Evolutionary conservation across 1,140 invertebrate species (phyloP), one percentile per base, ranked within the genome.

Genomic region (Zaprionus tsacasi): DNA sequence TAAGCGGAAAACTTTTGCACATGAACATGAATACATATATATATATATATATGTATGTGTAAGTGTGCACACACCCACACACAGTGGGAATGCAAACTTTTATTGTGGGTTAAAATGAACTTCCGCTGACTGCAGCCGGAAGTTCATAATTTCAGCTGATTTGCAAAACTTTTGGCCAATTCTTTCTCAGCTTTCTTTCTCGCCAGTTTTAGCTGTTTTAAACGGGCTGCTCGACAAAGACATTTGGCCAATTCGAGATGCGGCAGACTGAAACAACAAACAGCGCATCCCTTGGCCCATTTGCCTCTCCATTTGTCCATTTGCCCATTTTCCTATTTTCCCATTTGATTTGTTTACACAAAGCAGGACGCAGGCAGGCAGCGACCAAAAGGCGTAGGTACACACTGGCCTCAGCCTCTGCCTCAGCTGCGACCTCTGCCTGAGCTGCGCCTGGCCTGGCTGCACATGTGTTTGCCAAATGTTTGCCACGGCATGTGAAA

Each of bases 61-160:
- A 21, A 36, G 35, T 36, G 52, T 52, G 60, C 76, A 78, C 75
- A 65, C 69, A 64, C 50, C 36, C 27, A 59, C 21, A 54, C 48
- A 36, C 27, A 52, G 45, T 40, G 80, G 63, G 70, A 87, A 83
- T 89, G 80, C 80, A 87, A 88, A 88, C 85, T 88, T 88, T 88
- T 88, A 88, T 91, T 88, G 80, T 80, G 81, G 78, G 69, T 90
- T 91, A 88, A 91, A 91, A 91, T 91, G 88, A 91, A 91, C 88
- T 91, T 91, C 88, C 88, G 88, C 79, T 71, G 54, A 66, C 70
- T 79, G 70, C 76, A 65, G 65, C 65, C 83, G 82, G 87, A 87
- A 91, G 88, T 91, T 91, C 88, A 91, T 91, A 91, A 91, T 88
- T 89, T 88, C 78, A 89, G 75, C 85, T 88, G 85, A 88, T 88